Percentiles rank a stretch among this genome's conserved stretches.
Evolutionary conservation across 2,113 vertebrate species (phyloP).

Genomic region (Neogale vison): DNA sequence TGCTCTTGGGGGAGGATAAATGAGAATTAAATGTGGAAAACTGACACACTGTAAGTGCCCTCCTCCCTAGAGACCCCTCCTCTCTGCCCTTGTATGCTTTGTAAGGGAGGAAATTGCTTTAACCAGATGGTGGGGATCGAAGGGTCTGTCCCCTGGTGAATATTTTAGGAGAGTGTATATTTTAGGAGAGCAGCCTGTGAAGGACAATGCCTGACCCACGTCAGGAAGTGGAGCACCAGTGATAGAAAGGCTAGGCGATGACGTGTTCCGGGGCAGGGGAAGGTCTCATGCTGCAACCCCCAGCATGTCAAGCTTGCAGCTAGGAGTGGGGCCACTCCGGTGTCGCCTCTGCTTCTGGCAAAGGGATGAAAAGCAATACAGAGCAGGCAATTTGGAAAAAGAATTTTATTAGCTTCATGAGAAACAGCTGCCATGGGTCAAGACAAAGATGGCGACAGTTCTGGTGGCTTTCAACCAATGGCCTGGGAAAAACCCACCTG

Average conservation of each 20-base stretch:
- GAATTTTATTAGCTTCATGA: constrained; percentile 73
- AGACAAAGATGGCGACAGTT: background rate
- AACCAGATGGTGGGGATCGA: background rate
- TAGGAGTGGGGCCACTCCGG: background rate
- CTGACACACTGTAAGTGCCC: background rate
- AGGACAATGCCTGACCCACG: background rate
- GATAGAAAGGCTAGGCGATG: background rate
- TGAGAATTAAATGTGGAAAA: background rate
- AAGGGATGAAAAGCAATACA: constrained; percentile 30
- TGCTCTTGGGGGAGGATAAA: background rate
- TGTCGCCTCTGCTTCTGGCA: background rate
- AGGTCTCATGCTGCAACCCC: background rate
- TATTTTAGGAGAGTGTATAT: background rate
- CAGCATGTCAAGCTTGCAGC: background rate
- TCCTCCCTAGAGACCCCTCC: background rate
- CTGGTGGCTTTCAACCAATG: background rate
- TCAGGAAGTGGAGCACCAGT: background rate
- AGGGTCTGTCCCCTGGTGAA: background rate
- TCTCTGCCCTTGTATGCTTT: background rate
- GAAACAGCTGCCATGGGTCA: constrained; percentile 62
- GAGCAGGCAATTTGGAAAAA: constrained; percentile 50
- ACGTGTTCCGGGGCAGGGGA: background rate
- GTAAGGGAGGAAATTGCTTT: background rate
- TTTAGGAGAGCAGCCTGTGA: background rate
- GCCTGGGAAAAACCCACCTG: background rate